Percentiles rank a stretch among this genome's conserved stretches.
Conservation (phyloP, 2,113 vertebrate genomes). For the Rhinoptilus africanus region DNA sequence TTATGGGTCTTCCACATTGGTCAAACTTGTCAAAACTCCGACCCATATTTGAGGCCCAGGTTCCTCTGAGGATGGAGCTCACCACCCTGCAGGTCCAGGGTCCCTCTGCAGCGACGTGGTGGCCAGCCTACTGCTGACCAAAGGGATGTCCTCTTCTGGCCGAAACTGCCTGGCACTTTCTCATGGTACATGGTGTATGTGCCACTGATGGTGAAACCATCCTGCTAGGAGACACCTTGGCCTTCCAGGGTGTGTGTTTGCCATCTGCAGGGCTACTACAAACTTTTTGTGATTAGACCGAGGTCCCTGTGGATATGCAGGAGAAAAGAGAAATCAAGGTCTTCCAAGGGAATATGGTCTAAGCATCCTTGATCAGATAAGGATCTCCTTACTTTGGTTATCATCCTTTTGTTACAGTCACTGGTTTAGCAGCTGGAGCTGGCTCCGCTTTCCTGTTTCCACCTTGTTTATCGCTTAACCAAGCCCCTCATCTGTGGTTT, state of each 20-base stretch:
- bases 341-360: neutral
- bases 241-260: neutral
- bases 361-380: neutral
- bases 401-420: neutral
- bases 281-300: neutral
- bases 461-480: neutral
- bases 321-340: neutral
- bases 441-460: neutral
- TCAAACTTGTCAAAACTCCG: neutral
- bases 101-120: rapidly evolving
- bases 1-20: rapidly evolving
- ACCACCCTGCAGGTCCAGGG: too few species aligned
- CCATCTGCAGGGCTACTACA: neutral
- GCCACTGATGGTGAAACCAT: rapidly evolving
- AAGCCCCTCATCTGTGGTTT: neutral
- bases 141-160: neutral
- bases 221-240: neutral
- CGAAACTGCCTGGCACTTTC: neutral
- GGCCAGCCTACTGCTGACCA: neutral
- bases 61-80: neutral
- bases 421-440: neutral
- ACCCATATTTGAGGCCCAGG: rapidly evolving
- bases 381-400: neutral
- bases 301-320: neutral
- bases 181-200: neutral